Evolutionary conservation across 2,888 invertebrate genomes (phyloP), one percentile per base, ranked within the genome.

Genomic region (Theristus sp.): DNA sequence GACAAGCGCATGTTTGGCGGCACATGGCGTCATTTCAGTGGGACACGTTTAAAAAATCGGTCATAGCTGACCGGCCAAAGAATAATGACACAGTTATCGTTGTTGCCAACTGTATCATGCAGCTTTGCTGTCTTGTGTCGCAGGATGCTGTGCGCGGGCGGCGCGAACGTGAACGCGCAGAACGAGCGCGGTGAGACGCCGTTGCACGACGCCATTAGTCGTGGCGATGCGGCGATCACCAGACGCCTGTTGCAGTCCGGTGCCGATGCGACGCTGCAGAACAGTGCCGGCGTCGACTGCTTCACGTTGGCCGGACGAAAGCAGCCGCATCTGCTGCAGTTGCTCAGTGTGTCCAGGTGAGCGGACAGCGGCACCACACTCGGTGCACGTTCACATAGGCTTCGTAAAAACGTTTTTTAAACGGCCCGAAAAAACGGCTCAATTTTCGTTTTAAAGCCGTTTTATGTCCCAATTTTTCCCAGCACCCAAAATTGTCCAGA

Each of bases 111-210:
- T n/a, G n/a, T n/a, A n/a, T n/a, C n/a, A n/a, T n/a, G n/a, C n/a
- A n/a, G n/a, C n/a, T n/a, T n/a, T 13, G 6, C 38, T 38, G n/a
- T 49, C n/a, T 24, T 25, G 28, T 1, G 27, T 57, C 62, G 59
- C 60, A 70, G 69, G 47, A 64, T 69, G 1, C 63, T 71, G 26
- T 49, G 69, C 69, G 82, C 80, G 55, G 75, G 80, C 64, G 82
- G 82, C 59, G 81, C 81, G 1, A 75, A 80, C 66, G 78, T 81
- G 22, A 81, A 82, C 73, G 74, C 77, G 38, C 74, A 78, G 63
- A 83, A 82, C 72, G 75, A 76, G 13, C 78, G 79, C 66, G 82
- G 82, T 2, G 80, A 80, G 28, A 81, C 81, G 1, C 81, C 83
- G 1, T 70, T 83, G 52, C 82, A 82, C 66, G 82, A 83, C 69